Percentiles rank a stretch among this genome's conserved stretches.
Evolutionary conservation across 2,888 invertebrate species (phyloP).

Genomic region (Steinernema scapterisci): DNA sequence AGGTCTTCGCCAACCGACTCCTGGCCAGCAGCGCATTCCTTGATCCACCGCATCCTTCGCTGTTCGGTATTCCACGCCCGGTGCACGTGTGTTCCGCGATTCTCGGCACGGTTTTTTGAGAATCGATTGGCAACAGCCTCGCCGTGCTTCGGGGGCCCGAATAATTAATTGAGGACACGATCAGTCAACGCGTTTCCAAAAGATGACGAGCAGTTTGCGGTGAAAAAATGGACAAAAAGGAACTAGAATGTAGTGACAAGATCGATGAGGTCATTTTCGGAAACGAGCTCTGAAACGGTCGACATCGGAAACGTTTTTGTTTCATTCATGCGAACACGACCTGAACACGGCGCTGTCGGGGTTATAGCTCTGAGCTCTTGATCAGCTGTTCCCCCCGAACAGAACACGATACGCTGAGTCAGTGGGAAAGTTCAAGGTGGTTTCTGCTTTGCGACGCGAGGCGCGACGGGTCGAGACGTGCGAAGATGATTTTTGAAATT

Average conservation of each 20-base stretch:
- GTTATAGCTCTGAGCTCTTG: too few species aligned
- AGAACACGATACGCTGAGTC: too few species aligned
- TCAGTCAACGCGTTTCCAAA: background rate
- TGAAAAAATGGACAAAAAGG: slow-evolving; percentile 9
- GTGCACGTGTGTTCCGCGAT: too few species aligned
- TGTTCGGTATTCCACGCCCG: too few species aligned
- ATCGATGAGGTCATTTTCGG: slow-evolving; percentile 14
- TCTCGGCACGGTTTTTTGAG: background rate
- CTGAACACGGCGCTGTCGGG: background rate
- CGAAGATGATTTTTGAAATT: background rate
- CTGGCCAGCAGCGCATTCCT: too few species aligned
- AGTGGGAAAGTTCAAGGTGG: slow-evolving; percentile 17
- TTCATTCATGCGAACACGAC: background rate
- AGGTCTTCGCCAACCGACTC: too few species aligned
- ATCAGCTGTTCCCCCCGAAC: slow-evolving; percentile 23
- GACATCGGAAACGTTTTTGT: background rate
- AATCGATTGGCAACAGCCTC: slow-evolving; percentile 24
- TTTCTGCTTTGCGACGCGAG: background rate
- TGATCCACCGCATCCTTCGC: too few species aligned
- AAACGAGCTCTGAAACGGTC: background rate
- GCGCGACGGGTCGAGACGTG: background rate
- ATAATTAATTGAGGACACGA: slow-evolving; percentile 11
- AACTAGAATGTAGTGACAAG: slow-evolving; percentile 11
- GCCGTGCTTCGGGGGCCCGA: too few species aligned
- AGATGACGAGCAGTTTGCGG: background rate